Evolutionary conservation across 2,797 vertebrate genomes (phyloP).

Genomic region (Etheostoma perlongum): DNA sequence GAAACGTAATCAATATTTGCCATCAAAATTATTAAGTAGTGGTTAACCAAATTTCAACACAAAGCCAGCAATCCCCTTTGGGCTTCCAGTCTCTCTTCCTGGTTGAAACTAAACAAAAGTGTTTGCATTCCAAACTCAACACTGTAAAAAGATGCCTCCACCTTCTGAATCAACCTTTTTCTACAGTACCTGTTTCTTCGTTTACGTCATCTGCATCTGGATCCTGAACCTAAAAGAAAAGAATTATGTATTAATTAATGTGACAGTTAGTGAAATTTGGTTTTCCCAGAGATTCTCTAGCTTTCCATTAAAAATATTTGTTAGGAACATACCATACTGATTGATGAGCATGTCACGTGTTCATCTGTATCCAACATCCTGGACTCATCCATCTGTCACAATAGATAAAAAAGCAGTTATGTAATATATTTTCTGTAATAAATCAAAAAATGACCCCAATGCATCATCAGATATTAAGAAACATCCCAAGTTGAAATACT

Average conservation of each 20-base stretch:
- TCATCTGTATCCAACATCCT: slow-evolving; percentile 61
- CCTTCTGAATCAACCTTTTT: slow-evolving; percentile 57
- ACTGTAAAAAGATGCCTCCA: slow-evolving; percentile 61
- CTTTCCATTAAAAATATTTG: neutral
- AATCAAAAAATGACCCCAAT: too few relatives aligned
- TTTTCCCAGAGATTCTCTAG: neutral
- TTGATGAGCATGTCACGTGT: slow-evolving; percentile 39
- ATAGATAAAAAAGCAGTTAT: neutral
- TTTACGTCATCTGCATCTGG: slow-evolving; percentile 84
- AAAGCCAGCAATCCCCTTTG: slow-evolving; percentile 92
- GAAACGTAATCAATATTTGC: slow-evolving; percentile 12
- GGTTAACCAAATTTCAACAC: slow-evolving; percentile 76
- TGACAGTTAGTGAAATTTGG: neutral
- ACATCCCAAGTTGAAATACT: too few relatives aligned
- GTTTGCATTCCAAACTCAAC: slow-evolving; percentile 77
- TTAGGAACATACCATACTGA: slow-evolving; percentile 49
- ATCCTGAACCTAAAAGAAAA: slow-evolving; percentile 62
- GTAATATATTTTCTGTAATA: too few relatives aligned
- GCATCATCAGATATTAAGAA: too few relatives aligned
- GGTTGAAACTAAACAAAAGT: slow-evolving; percentile 73
- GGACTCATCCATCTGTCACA: slow-evolving; percentile 58
- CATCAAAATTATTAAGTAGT: slow-evolving; percentile 6
- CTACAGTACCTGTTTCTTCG: slow-evolving; percentile 94
- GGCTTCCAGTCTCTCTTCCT: slow-evolving; percentile 97
- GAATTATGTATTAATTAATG: neutral